phyloP scores from a whole-genome alignment of 2,888 invertebrate genomes.

The Drosophila cyrtoloma region DNA sequence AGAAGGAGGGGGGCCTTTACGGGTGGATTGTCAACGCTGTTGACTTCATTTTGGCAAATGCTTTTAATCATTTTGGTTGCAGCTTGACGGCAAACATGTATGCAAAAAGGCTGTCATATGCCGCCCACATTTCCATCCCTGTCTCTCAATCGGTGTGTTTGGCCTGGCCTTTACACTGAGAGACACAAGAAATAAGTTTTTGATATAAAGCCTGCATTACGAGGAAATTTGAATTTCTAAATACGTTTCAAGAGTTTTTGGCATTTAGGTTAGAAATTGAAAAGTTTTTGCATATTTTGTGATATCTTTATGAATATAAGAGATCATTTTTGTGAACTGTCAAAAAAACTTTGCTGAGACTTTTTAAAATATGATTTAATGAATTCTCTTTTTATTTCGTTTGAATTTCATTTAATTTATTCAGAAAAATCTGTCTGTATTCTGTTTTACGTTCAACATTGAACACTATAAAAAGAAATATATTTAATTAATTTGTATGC shows the following conservation, averaged over 20 bases:
- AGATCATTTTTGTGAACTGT: background rate
- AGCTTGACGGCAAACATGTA: slow-evolving; percentile 49
- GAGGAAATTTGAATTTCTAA: slow-evolving; percentile 30
- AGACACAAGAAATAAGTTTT: slow-evolving; percentile 9
- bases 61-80: slow-evolving; percentile 63
- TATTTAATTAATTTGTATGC: background rate
- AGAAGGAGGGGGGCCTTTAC: background rate
- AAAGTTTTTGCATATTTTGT: slow-evolving; percentile 10
- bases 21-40: slow-evolving; percentile 44
- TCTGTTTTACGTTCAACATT: background rate
- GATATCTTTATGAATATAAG: background rate
- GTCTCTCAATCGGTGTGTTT: background rate
- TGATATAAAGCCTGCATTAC: slow-evolving; percentile 7
- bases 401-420: slow-evolving; percentile 1
- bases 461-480: background rate
- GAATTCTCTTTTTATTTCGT: background rate
- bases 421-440: background rate
- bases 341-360: background rate
- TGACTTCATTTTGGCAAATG: slow-evolving; percentile 55
- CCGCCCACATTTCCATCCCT: background rate
- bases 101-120: slow-evolving; percentile 51
- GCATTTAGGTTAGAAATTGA: slow-evolving; percentile 4
- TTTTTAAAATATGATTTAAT: slow-evolving; percentile 1
- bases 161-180: slow-evolving; percentile 19
- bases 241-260: background rate